Percentiles rank a stretch among this genome's conserved stretches.
Conservation (phyloP, 2,113 vertebrate genomes). For the Hippocampus comes region DNA sequence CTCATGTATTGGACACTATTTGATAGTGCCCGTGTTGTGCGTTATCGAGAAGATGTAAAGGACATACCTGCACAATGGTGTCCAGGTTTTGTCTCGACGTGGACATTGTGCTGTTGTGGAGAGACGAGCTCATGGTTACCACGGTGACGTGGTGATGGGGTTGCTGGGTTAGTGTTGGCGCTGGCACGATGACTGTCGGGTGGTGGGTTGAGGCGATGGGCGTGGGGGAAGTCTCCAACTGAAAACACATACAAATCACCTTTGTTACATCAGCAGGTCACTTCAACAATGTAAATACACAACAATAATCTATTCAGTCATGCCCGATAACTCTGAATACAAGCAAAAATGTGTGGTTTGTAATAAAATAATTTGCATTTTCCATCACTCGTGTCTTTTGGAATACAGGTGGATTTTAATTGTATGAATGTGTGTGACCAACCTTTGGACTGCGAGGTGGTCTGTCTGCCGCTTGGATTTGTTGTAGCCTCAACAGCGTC, state of each 20-base stretch:
- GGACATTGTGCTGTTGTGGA: conserved; percentile 89
- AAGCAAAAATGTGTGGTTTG: neutral
- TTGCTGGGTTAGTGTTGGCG: conserved; percentile 78
- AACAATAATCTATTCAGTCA: neutral
- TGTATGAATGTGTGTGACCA: conserved; percentile 32
- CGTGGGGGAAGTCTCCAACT: conserved; percentile 80
- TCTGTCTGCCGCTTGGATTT: conserved; percentile 79
- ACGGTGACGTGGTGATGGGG: conserved; percentile 94
- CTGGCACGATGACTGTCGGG: conserved; percentile 93
- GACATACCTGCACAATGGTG: conserved; percentile 92
- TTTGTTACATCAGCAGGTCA: neutral
- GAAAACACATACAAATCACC: conserved; percentile 1
- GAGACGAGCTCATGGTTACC: conserved; percentile 92
- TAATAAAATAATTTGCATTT: neutral
- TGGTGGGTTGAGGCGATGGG: conserved; percentile 90
- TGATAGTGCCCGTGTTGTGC: neutral
- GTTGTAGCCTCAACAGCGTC: conserved; percentile 77
- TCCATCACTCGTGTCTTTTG: neutral
- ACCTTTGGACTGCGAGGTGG: conserved; percentile 81
- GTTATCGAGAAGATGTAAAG: neutral
- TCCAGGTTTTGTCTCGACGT: conserved; percentile 98
- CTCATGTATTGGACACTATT: neutral
- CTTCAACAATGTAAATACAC: neutral
- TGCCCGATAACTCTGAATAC: neutral
- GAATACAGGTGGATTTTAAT: neutral